A percentile compares a stretch with the other conserved stretches of the same genome.
phyloP scores from a whole-genome alignment of 2,888 invertebrate genomes.

The Slavum lentiscoides region DNA sequence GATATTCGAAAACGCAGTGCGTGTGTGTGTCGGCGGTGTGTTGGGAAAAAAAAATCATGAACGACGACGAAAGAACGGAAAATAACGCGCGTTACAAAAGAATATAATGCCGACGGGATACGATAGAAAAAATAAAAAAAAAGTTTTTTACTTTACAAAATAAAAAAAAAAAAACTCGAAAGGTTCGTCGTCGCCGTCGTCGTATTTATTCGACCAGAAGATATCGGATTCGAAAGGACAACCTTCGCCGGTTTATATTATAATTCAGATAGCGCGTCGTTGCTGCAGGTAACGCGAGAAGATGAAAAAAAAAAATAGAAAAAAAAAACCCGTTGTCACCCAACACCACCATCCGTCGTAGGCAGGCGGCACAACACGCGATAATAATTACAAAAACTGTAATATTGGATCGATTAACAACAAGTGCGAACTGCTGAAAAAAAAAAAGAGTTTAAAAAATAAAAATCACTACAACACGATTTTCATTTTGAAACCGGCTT shows the following conservation, averaged over 20 bases:
- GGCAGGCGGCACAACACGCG: background rate
- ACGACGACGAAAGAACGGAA: constrained; percentile 28
- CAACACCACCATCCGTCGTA: constrained; percentile 19
- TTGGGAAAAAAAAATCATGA: constrained; percentile 19
- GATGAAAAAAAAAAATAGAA: constrained; percentile 3
- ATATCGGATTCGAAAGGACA: constrained; percentile 47
- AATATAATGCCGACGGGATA: constrained; percentile 43
- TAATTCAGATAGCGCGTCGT: constrained; percentile 1
- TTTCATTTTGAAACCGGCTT: background rate
- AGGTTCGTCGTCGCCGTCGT: background rate
- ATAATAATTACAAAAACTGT: constrained; percentile 37
- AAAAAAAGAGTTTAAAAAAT: background rate
- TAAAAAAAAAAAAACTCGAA: constrained; percentile 25
- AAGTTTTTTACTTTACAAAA: too few relatives aligned
- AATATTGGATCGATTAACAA: constrained; percentile 41
- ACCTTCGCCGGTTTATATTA: constrained; percentile 24
- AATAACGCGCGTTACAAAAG: constrained; percentile 22
- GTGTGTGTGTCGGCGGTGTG: constrained; percentile 15
- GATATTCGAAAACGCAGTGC: constrained; percentile 28
- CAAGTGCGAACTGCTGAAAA: constrained; percentile 5
- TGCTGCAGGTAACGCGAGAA: constrained; percentile 34
- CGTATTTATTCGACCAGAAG: constrained; percentile 49
- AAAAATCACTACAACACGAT: too few relatives aligned
- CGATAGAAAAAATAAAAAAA: constrained; percentile 1
- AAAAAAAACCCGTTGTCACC: constrained; percentile 41